Base-by-base conservation (phyloP, 30 jellyfish, hydroid and myxozoan species). In the Catostylus mosaicus region DNA sequence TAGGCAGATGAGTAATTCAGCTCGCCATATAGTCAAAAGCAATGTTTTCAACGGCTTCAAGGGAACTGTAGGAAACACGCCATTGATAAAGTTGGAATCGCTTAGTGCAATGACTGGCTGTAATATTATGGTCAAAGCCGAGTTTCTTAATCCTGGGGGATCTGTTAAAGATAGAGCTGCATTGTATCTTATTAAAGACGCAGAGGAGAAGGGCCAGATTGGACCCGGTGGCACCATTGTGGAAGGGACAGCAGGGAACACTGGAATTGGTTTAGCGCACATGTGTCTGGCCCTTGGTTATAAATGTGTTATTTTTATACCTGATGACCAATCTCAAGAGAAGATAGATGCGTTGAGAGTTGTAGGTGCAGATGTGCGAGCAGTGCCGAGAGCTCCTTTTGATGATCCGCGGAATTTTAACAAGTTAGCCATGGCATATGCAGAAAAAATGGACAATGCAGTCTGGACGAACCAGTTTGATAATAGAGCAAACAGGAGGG, bases 111-210 rank as follows among this genome's bases (percentile, higher is more conserved):
- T 61, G 65, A 90, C 97, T 10, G 97, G 97, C 22, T 90, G 97
- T 47, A 71, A 90, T 61, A 90, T 90, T 16, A 90, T 90, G 97
- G 97, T 77, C 34, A 90, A 90, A 74, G 97, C 97, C 0, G 97
- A 90, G 62, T 77, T 66, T 82, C 50, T 90, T 90, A 90, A 90
- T 51, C 97, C 97, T 11, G 97, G 97, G n/a, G 97, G 97, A 0
- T 90, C 97, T 0, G 97, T 90, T 31, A 90, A 90, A 77, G 97
- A 90, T 75, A 75, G 97, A 47, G 97, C 97, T 31, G 97, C 97
- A 1, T 62, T 83, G 29, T 90, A 90, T 64, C 79, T 90, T 32
- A 90, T 90, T 2, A 84, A 78, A 45, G 97, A 90, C 31, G 97
- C 97, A 18, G 96, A 80, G 54, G 89, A 83, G 37, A 77, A 67